phyloP scores from a whole-genome alignment of 1,140 invertebrate species.

The Heterodera schachtii region DNA sequence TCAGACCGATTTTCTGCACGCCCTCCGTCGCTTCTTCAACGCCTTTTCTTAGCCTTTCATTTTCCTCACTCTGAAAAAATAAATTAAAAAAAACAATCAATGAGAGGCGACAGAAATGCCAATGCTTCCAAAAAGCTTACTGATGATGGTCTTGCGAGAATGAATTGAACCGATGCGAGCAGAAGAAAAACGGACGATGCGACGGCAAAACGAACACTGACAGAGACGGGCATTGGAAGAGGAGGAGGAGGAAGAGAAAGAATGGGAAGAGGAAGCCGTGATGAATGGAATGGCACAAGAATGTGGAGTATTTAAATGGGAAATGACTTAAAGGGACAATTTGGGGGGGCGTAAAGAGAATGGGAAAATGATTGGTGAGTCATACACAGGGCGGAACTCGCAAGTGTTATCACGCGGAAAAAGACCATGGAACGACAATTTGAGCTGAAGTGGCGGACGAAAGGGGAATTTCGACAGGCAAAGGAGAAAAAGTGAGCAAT shows the following conservation, averaged over 20 bases:
- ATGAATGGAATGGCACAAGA: neutral
- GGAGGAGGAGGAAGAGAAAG: neutral
- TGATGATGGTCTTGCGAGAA: neutral
- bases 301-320: neutral
- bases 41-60: neutral
- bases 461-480: too few species aligned
- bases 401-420: too few species aligned
- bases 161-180: neutral
- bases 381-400: neutral
- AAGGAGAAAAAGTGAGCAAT: too few species aligned
- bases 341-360: neutral
- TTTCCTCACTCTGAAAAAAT: neutral
- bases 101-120: too few species aligned
- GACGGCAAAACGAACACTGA: slow-evolving; percentile 28
- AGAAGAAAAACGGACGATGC: slow-evolving; percentile 4
- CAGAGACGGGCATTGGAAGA: slow-evolving; percentile 14
- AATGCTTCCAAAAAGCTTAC: neutral
- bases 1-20: neutral
- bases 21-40: slow-evolving; percentile 14
- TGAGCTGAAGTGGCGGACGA: too few species aligned
- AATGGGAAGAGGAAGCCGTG: neutral
- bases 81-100: neutral
- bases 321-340: neutral
- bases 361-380: neutral
- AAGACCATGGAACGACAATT: too few species aligned